phyloP scores from a whole-genome alignment of 2,888 invertebrate species.

The Linnaemya tessellans region DNA sequence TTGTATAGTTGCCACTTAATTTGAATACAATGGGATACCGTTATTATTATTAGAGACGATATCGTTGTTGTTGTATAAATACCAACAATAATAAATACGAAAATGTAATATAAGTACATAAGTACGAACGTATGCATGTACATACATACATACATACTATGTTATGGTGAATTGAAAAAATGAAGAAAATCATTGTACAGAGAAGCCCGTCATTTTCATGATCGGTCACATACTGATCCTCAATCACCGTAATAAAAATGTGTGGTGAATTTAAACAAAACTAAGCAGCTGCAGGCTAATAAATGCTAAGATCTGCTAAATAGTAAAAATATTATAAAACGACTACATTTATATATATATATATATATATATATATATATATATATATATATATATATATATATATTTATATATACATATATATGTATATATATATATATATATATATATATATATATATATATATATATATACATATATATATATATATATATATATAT shows the following conservation, averaged over 20 bases:
- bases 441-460: no score
- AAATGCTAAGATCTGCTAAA: slow-evolving; percentile 37
- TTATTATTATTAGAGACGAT: slow-evolving; percentile 55
- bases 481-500: no score
- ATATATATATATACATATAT: no score
- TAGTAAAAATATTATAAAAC: slow-evolving; percentile 2
- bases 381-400: no score
- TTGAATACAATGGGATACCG: slow-evolving; percentile 72
- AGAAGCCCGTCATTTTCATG: slow-evolving; percentile 21
- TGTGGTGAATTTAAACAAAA: slow-evolving; percentile 55
- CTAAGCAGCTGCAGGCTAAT: neutral
- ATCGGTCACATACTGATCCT: slow-evolving; percentile 61
- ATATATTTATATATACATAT: no score
- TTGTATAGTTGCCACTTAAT: slow-evolving; percentile 68
- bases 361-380: no score
- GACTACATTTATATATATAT: neutral
- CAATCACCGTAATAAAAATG: slow-evolving; percentile 55
- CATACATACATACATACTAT: no score
- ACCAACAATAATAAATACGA: slow-evolving; percentile 31
- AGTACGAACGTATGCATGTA: slow-evolving; percentile 22
- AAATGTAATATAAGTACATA: slow-evolving; percentile 23
- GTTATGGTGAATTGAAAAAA: neutral
- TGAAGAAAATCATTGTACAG: slow-evolving; percentile 42
- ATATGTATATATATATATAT: no score
- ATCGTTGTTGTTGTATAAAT: slow-evolving; percentile 36